Evolutionary conservation across 2,888 invertebrate genomes (phyloP), one percentile per base, ranked within the genome.

Genomic region (Nomada fucata): DNA sequence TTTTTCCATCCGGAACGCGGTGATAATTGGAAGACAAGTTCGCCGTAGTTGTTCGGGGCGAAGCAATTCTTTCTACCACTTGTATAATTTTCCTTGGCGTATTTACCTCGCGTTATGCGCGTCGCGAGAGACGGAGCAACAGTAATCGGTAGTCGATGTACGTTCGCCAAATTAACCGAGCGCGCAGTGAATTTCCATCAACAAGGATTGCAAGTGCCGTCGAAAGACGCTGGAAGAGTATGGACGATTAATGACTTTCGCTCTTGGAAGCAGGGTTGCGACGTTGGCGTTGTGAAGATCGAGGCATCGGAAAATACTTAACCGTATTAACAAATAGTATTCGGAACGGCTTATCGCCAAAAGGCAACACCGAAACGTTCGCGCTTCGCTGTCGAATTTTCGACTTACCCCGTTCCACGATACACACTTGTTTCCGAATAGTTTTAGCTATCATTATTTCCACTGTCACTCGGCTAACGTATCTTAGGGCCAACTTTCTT

Each of bases 221-320:
- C 20, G 77, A 47, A 44, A 44, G 26, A 65, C 5, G 64, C 57
- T 36, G 72, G 42, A 29, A 42, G 20, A 65, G 23, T 53, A 60
- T 67, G 65, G 60, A 29, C 23, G 67, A 61, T 78, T 61, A 67
- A 78, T 77, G 29, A 29, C 23, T 20, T 44, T 52, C 15, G n/a
- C 11, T 61, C 15, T 11, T 9, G 60, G 44, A 23, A 59, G 61
- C 23, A 53, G 7, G 53, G 11, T 13, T 26, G 5, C 3, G 7
- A 44, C 23, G 26, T 3, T 26, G 20, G 15, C n/a, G 15, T 15
- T 59, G 9, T 3, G 26, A 57, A 57, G 7, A 9, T 3, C 7
- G 2, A 42, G 36, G 20, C 26, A 52, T 50, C 7, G 60, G 23
- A 50, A 59, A 70, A 18, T 18, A 11, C 18, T 71, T 23, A 18